Base-by-base conservation (phyloP, 2,113 vertebrate species). In the Scolopax mira region DNA sequence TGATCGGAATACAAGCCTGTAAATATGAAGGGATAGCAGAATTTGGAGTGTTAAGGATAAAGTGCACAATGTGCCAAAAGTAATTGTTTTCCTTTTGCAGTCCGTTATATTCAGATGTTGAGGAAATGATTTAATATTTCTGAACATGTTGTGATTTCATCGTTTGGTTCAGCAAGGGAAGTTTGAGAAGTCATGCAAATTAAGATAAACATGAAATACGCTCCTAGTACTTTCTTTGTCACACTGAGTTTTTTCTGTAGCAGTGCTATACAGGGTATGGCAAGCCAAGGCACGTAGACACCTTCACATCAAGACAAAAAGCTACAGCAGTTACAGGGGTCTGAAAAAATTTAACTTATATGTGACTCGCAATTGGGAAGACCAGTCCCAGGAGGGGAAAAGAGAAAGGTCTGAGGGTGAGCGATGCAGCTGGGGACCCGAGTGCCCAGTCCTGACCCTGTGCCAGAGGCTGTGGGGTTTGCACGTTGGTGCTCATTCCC, bases 61-160 rank as follows among this genome's bases (percentile, higher is more conserved):
- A 86, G 48, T 7, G 44, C 7, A 41, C 64, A 57, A 42, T 23
- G n/a, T 94, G 93, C 95, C 95, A 95, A 91, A 81, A 52, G 52
- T 67, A 52, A 95, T 93, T 97, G 94, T 97, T 97, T 96, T 96
- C 83, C 82, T 92, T 96, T 84, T 75, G 66, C 78, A 96, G 95
- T 90, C 96, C 0, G 31, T 97, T 97, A 93, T 94, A 96, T 88
- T 96, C 96, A 97, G 97, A 97, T 97, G 95, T 49, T 62, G 85
- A 98, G 97, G 97, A 98, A 98, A 97, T 98, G 97, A 98, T 96
- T 98, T 97, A 97, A 97, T 96, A 94, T 97, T 97, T 97, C 93
- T 97, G 94, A 96, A 75, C 79, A 79, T 64, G 72, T 88, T 96
- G 95, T 96, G 97, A 98, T 97, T 97, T 98, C 96, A 97, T 94